phyloP scores from a whole-genome alignment of 2,888 invertebrate genomes.

The Trichopria drosophilae region DNA sequence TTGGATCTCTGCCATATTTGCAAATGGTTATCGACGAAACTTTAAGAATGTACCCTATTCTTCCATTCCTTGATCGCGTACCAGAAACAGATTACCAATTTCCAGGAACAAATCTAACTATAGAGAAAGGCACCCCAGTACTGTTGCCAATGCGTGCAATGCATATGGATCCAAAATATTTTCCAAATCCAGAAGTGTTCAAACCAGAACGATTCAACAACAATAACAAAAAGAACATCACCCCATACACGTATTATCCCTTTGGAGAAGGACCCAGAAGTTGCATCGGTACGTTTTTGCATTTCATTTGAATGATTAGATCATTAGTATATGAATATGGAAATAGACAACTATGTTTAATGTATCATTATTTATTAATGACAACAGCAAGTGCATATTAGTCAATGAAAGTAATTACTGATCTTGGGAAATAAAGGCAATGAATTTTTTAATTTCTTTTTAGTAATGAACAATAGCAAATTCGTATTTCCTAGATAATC shows the following conservation, averaged over 20 bases:
- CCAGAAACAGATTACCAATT: conserved; percentile 43
- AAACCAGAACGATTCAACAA: conserved; percentile 56
- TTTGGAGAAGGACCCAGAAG: conserved; percentile 53
- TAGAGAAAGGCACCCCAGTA: conserved; percentile 51
- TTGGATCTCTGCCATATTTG: conserved; percentile 40
- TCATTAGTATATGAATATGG: too few relatives aligned
- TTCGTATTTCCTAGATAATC: too few relatives aligned
- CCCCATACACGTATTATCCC: conserved; percentile 45
- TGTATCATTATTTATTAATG: too few relatives aligned
- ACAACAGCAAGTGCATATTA: too few relatives aligned
- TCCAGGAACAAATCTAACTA: conserved; percentile 41
- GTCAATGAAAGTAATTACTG: too few relatives aligned
- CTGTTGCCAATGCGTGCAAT: conserved; percentile 52
- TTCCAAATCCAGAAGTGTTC: conserved; percentile 54
- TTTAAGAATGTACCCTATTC: conserved; percentile 55
- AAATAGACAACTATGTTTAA: too few relatives aligned
- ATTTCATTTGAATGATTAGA: too few relatives aligned
- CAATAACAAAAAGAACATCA: conserved; percentile 46
- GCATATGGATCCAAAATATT: conserved; percentile 55
- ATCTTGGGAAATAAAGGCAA: too few relatives aligned
- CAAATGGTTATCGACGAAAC: conserved; percentile 53
- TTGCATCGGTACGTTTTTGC: conserved; percentile 48
- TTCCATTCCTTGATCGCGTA: conserved; percentile 46
- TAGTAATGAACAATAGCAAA: not conserved
- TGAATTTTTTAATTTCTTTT: too few relatives aligned